Conservation (phyloP, 2,888 invertebrate species). For the Drosophila mimica region DNA sequence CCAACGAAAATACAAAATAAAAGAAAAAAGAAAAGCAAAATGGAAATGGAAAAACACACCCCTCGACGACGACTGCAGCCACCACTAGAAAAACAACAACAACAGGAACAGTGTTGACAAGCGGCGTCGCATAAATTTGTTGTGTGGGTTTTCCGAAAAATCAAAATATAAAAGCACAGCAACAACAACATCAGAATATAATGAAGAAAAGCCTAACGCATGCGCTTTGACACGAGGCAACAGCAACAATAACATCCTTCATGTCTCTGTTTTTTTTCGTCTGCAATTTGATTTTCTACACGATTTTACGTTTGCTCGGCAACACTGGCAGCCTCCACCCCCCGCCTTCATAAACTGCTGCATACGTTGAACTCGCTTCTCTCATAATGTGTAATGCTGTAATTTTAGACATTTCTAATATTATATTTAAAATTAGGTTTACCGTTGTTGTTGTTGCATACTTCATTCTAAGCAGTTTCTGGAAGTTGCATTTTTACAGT, state of each 20-base stretch:
- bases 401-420: conserved; percentile 65
- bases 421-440: conserved; percentile 68
- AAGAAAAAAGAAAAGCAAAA: conserved; percentile 17
- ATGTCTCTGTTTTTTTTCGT: conserved; percentile 55
- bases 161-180: conserved; percentile 62
- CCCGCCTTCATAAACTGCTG: conserved; percentile 68
- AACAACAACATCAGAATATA: conserved; percentile 48
- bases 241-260: conserved; percentile 43
- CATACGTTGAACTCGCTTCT: conserved; percentile 59
- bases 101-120: conserved; percentile 43
- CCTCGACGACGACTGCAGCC: conserved; percentile 49
- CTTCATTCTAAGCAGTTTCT: conserved; percentile 57
- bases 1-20: conserved; percentile 35
- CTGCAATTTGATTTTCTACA: conserved; percentile 73
- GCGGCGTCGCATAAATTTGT: conserved; percentile 61
- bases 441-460: conserved; percentile 39
- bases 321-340: conserved; percentile 18
- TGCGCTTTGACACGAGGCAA: conserved; percentile 63
- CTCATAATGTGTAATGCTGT: conserved; percentile 32
- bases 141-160: conserved; percentile 60
- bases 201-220: conserved; percentile 57
- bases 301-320: conserved; percentile 53
- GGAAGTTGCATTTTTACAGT: conserved; percentile 68
- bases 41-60: conserved; percentile 55
- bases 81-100: conserved; percentile 33